These are phyloP conservation scores for Coreoperca whiteheadi DNA, from an alignment of 2,113 vertebrate species.

Conservation along the genomic window DNA sequence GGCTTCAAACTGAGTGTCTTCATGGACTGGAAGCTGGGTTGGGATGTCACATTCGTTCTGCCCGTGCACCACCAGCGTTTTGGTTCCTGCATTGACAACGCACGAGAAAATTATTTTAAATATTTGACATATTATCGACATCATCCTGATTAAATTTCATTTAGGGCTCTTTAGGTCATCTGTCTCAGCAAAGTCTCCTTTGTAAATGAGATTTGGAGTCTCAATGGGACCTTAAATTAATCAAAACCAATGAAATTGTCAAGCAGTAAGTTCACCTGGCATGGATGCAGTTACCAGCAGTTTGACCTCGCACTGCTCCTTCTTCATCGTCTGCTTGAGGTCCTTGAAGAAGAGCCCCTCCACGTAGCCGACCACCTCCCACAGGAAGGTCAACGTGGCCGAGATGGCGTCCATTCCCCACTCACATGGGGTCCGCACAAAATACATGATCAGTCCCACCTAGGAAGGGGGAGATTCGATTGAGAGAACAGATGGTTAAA, in stretches of 20 bases:
- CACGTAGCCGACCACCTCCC: slow-evolving; percentile 98
- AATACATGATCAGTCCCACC: slow-evolving; percentile 99
- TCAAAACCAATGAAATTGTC: background rate
- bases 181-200: background rate
- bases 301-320: slow-evolving; percentile 98
- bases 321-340: slow-evolving; percentile 99
- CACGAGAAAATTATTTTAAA: background rate
- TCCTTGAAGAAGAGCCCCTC: slow-evolving; percentile 99
- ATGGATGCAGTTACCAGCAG: slow-evolving; percentile 97
- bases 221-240: background rate
- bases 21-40: slow-evolving; percentile 97
- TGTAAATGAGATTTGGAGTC: background rate
- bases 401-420: slow-evolving; percentile 99
- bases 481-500: background rate
- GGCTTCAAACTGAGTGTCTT: slow-evolving; percentile 99
- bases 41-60: slow-evolving; percentile 99
- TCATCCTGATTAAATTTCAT: background rate
- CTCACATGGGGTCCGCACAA: slow-evolving; percentile 96
- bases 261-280: slow-evolving; percentile 87
- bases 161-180: background rate
- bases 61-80: slow-evolving; percentile 97
- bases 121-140: background rate
- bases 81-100: slow-evolving; percentile 87
- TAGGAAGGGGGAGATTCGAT: slow-evolving; percentile 52
- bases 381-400: slow-evolving; percentile 96